phyloP scores from a whole-genome alignment of 1,140 invertebrate species.

The Drosophila sulfurigaster region DNA sequence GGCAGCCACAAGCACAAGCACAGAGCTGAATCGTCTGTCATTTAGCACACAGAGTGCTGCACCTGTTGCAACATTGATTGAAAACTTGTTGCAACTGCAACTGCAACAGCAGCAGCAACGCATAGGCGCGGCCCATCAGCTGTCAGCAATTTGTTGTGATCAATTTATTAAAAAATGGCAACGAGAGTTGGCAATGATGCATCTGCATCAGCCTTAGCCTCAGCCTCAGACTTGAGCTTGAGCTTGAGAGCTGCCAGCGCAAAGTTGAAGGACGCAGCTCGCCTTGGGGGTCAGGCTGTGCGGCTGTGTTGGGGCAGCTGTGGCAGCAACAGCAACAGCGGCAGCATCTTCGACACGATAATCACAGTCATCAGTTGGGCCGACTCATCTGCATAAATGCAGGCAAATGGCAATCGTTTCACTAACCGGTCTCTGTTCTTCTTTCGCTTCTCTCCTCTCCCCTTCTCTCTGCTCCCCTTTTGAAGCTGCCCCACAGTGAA shows the following conservation, averaged over 20 bases:
- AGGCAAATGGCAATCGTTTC: constrained; percentile 12
- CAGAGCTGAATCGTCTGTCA: constrained; percentile 59
- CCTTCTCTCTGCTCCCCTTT: background rate
- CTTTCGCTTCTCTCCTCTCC: background rate
- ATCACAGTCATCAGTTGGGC: constrained; percentile 63
- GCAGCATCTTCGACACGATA: constrained; percentile 43
- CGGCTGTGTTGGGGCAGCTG: constrained; percentile 3
- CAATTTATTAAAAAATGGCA: constrained; percentile 72
- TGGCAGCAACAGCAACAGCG: background rate
- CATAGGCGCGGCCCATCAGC: constrained; percentile 71
- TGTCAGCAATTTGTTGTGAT: constrained; percentile 83
- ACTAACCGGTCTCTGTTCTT: constrained; percentile 19
- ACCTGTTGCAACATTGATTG: constrained; percentile 66
- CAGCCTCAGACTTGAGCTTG: constrained; percentile 1
- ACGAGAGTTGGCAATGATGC: constrained; percentile 7
- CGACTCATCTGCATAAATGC: constrained; percentile 75
- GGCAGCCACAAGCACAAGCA: constrained; percentile 8
- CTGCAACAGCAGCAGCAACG: constrained; percentile 26
- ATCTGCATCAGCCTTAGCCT: constrained; percentile 20
- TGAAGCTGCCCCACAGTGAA: background rate
- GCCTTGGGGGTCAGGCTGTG: constrained; percentile 43
- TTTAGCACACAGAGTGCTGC: constrained; percentile 47
- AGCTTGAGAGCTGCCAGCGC: background rate
- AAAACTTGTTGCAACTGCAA: constrained; percentile 68
- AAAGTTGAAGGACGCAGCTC: constrained; percentile 50